Percentiles rank a stretch among this genome's conserved stretches.
phyloP scores from a whole-genome alignment of 2,113 vertebrate genomes.

The Dascyllus trimaculatus region DNA sequence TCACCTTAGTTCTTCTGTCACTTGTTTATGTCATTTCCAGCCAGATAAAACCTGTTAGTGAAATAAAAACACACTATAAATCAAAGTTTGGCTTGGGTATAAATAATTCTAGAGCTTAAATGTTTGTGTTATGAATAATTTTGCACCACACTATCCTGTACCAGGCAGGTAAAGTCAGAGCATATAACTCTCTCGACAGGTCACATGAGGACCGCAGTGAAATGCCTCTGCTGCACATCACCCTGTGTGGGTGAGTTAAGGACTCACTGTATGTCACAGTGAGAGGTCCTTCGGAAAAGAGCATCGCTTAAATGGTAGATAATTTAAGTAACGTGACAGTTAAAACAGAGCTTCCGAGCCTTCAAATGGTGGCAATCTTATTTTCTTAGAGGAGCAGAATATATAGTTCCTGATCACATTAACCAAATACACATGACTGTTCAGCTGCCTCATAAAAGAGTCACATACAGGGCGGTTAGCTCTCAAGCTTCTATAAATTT shows the following conservation, averaged over 20 bases:
- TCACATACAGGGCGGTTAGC: neutral
- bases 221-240: conserved; percentile 8
- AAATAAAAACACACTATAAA: too few species aligned
- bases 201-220: conserved; percentile 17
- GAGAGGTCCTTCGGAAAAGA: conserved; percentile 30
- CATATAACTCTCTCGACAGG: neutral
- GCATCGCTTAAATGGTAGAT: neutral
- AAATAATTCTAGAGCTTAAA: neutral
- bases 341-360: neutral
- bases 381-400: conserved; percentile 1
- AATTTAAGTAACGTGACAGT: neutral
- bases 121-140: neutral
- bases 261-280: conserved; percentile 11
- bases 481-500: neutral
- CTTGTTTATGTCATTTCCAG: too few species aligned
- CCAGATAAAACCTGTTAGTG: too few species aligned
- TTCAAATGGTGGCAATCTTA: neutral
- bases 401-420: neutral
- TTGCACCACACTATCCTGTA: neutral
- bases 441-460: neutral
- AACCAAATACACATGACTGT: neutral
- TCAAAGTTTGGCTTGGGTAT: neutral
- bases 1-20: too few species aligned
- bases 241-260: conserved; percentile 21
- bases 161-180: neutral